phyloP scores from a whole-genome alignment of 2,888 invertebrate genomes.

The Dasypolia templi region DNA sequence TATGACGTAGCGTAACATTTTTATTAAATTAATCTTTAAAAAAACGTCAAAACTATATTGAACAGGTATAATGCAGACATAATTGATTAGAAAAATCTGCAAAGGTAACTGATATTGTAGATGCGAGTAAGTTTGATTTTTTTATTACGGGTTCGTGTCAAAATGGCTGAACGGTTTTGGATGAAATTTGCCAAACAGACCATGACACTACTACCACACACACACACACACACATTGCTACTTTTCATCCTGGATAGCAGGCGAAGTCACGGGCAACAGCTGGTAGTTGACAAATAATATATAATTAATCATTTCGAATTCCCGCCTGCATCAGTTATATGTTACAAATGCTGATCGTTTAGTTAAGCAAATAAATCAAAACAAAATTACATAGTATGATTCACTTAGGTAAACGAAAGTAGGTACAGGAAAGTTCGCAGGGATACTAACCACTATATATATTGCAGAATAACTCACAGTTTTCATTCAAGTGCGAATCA shows the following conservation, averaged over 20 bases:
- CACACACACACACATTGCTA: too few relatives aligned
- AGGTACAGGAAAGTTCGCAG: constrained; percentile 43
- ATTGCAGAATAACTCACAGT: constrained; percentile 57
- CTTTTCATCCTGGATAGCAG: too few relatives aligned
- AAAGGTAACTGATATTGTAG: too few relatives aligned
- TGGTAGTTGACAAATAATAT: too few relatives aligned
- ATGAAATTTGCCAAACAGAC: too few relatives aligned
- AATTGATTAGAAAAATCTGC: background rate
- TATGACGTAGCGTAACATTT: background rate
- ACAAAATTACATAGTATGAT: constrained; percentile 27
- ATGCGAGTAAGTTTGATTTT: too few relatives aligned
- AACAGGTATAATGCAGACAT: too few relatives aligned
- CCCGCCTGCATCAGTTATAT: background rate
- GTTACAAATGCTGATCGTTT: background rate
- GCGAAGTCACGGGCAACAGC: too few relatives aligned
- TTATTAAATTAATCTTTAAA: background rate
- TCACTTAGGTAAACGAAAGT: constrained; percentile 35
- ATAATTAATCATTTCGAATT: background rate
- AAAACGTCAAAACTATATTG: background rate
- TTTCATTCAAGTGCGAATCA: constrained; percentile 58
- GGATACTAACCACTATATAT: constrained; percentile 48
- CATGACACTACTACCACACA: too few relatives aligned
- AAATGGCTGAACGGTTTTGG: too few relatives aligned
- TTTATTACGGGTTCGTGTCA: too few relatives aligned
- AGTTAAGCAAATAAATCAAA: background rate